Conservation (phyloP, 1,140 invertebrate genomes). For the Gonatopus flavifemur region DNA sequence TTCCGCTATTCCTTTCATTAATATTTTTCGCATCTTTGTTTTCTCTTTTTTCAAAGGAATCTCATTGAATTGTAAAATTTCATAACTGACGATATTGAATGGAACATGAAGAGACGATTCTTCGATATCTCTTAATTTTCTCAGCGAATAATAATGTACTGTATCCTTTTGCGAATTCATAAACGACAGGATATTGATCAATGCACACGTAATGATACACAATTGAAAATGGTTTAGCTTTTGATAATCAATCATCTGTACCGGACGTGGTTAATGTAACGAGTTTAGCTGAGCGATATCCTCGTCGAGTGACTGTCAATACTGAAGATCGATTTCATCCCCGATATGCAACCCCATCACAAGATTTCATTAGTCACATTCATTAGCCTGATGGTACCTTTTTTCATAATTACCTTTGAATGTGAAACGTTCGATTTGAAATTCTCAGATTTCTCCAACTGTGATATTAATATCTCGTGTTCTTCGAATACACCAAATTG, state of each 20-base stretch:
- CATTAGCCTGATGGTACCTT: too few species aligned
- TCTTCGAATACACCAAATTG: too few species aligned
- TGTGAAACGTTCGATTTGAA: too few species aligned
- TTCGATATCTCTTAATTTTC: too few species aligned
- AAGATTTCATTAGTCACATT: too few species aligned
- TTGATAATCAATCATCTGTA: conserved; percentile 17
- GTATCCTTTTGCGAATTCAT: too few species aligned
- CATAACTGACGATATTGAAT: background rate
- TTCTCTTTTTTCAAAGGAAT: background rate
- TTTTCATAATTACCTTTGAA: too few species aligned
- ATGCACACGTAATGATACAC: background rate
- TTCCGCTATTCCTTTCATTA: background rate
- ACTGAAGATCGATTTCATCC: conserved; percentile 23
- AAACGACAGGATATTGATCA: too few species aligned
- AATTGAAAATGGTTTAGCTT: conserved; percentile 12
- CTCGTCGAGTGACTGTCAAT: conserved; percentile 3
- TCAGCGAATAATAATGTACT: too few species aligned
- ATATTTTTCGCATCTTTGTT: background rate
- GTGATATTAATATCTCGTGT: too few species aligned
- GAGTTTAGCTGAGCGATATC: conserved; percentile 5
- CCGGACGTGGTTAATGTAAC: conserved; percentile 26
- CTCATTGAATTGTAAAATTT: background rate
- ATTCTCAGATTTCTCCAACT: too few species aligned
- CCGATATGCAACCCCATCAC: conserved; percentile 11
- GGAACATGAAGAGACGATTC: background rate